Evolutionary conservation across 1,140 invertebrate species (phyloP), one percentile per base, ranked within the genome.

Genomic region (Calephelis virginiensis): DNA sequence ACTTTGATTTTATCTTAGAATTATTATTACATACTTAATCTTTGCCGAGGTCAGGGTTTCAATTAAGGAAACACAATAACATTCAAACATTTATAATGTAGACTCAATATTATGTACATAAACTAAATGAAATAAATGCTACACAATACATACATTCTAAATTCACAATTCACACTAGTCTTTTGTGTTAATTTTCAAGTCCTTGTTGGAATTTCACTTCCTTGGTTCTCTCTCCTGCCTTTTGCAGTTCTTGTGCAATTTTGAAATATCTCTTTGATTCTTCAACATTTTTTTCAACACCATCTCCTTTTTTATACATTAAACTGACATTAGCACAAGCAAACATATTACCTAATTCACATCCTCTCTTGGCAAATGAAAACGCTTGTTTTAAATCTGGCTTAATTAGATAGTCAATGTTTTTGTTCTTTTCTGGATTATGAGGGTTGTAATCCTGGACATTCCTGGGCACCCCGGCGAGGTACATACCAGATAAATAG

Each of bases 321-420:
- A 95, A 93, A 72, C 96, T 95, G 2, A 98, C 80, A 92, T 98
- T 98, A 0, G 94, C 94, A 92, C 97, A 98, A 2, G 96, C 96
- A 80, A 95, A 96, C 65, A 96, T 93, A 84, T 97, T 95, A 5
- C 95, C 95, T 9, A 95, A 81, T 71, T 97, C 94, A 85, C 97
- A 98, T 0, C 94, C 95, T 82, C 94, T 95, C 48, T 93, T 79
- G 0, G 96, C 94, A 73, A 94, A 95, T 64, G 94, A 89, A 83
- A 96, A 97, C 0, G 96, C 96, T 85, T 96, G 94, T 47, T 91
- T 91, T 88, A 94, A 93, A 80, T 98, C 93, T 75, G 94, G 95
- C 11, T 92, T 90, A n/a, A 97, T 82, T 14, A 93, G 81, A 71
- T 86, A 94, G 28, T 95, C 81, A 60, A 86, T 76, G 37, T 85